A percentile compares a stretch with the other conserved stretches of the same genome.
These are phyloP conservation scores for Mantis religiosa DNA, from an alignment of 2,888 invertebrate species.

Conservation along the genomic window DNA sequence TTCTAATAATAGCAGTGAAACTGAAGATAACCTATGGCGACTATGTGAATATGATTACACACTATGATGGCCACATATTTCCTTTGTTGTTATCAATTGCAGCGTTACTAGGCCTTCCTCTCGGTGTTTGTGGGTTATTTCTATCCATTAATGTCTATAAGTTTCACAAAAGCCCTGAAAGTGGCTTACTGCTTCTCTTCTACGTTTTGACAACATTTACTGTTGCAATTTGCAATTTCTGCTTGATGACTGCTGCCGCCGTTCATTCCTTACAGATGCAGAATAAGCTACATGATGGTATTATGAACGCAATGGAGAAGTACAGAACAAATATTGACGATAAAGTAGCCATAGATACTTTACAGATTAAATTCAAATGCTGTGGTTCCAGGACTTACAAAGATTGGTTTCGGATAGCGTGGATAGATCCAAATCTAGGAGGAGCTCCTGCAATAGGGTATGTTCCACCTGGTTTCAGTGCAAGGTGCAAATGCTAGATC, in stretches of 20 bases:
- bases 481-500: no score
- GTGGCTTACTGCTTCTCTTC: background rate
- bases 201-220: background rate
- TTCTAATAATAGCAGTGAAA: background rate
- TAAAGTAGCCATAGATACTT: background rate
- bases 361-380: background rate
- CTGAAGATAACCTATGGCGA: background rate
- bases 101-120: background rate
- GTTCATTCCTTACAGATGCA: background rate
- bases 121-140: background rate
- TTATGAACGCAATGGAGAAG: background rate
- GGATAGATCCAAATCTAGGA: background rate
- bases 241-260: background rate
- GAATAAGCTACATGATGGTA: background rate
- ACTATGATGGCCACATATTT: background rate
- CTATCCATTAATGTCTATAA: background rate
- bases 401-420: background rate
- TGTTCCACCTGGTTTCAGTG: background rate
- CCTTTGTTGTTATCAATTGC: background rate
- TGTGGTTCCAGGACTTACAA: background rate
- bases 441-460: background rate
- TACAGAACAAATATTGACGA: background rate
- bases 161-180: background rate
- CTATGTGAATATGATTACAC: background rate
- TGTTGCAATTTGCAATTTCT: background rate